phyloP scores from a whole-genome alignment of 1,140 invertebrate species.

The Xylocopa sonorina region DNA sequence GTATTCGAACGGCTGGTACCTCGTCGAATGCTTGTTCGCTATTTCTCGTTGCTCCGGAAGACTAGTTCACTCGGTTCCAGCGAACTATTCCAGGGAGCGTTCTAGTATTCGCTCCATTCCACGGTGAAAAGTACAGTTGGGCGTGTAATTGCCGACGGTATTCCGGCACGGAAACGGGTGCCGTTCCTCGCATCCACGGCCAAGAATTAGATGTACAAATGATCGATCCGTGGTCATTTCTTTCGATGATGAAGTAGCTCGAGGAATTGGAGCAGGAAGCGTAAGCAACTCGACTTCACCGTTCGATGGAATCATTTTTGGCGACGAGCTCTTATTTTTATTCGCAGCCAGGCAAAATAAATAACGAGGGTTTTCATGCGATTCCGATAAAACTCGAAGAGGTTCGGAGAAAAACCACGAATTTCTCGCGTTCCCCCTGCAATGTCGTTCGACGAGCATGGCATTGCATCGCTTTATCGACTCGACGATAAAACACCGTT shows the following conservation, averaged over 20 bases:
- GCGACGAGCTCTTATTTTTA: background rate
- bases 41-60: slow-evolving; percentile 7
- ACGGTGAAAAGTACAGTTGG: background rate
- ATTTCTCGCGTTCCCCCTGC: too few species aligned
- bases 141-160: background rate
- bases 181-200: background rate
- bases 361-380: too few species aligned
- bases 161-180: background rate
- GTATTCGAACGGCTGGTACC: too few species aligned
- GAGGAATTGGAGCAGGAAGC: slow-evolving; percentile 11
- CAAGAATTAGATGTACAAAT: background rate
- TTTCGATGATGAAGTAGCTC: background rate
- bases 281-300: background rate
- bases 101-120: background rate
- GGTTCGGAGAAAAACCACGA: background rate
- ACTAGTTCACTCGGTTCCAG: background rate
- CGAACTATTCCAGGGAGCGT: background rate
- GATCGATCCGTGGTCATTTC: background rate
- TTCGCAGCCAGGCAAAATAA: too few species aligned
- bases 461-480: slow-evolving; percentile 8
- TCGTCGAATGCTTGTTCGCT: too few species aligned
- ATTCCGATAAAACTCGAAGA: too few species aligned
- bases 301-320: background rate
- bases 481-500: background rate
- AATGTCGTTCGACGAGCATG: too few species aligned